Percentiles rank a stretch among this genome's conserved stretches.
Evolutionary conservation across 2,797 vertebrate species (phyloP).

Genomic region (Danio tinwini): DNA sequence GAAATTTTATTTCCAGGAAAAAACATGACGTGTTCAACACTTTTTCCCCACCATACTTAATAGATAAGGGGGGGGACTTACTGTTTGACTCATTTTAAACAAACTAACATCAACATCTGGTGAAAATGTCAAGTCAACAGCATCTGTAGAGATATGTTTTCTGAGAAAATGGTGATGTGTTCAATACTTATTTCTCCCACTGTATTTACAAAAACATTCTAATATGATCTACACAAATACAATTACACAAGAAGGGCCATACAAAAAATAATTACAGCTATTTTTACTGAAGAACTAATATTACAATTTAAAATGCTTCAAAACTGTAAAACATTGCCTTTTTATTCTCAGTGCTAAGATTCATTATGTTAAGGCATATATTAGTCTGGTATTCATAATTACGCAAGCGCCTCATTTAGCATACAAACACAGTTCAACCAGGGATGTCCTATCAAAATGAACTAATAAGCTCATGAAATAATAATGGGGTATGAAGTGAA

Average conservation of each 20-base stretch:
- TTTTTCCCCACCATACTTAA: too few relatives aligned
- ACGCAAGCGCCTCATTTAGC: background rate
- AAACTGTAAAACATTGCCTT: background rate
- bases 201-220: too few relatives aligned
- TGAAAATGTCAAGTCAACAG: too few relatives aligned
- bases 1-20: too few relatives aligned
- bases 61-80: too few relatives aligned
- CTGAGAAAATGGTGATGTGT: too few relatives aligned
- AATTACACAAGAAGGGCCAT: background rate
- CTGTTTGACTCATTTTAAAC: too few relatives aligned
- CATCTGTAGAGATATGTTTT: too few relatives aligned
- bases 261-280: background rate
- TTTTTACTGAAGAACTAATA: background rate
- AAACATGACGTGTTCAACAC: too few relatives aligned
- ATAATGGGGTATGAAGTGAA: conserved; percentile 8
- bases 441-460: background rate
- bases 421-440: conserved; percentile 9
- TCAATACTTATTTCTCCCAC: too few relatives aligned
- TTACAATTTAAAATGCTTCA: background rate
- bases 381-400: background rate
- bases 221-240: background rate
- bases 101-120: too few relatives aligned
- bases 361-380: background rate
- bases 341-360: background rate
- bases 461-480: background rate